Evolutionary conservation across 2,888 invertebrate genomes (phyloP), one percentile per base, ranked within the genome.

Genomic region (Pomacea canaliculata): DNA sequence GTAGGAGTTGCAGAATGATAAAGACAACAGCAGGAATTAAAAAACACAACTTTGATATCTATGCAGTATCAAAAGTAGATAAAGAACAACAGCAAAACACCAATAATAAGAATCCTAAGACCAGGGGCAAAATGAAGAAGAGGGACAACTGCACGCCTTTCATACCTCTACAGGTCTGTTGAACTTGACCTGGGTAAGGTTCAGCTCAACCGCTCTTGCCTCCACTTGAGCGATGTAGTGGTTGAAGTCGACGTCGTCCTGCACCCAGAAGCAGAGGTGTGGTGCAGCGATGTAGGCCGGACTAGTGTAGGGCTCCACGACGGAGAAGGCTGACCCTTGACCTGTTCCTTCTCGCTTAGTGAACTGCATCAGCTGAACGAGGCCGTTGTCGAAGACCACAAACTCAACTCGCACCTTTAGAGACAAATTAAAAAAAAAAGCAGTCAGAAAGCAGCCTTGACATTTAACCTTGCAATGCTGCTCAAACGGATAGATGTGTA

Each of bases 171-270:
- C 71, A 49, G 71, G 63, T 60, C 71, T 71, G 71, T 71, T 71
- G 49, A 48, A 37, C 51, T 63, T 71, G 71, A 65, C 65, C 65
- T 63, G 19, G 27, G 12, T 27, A 1, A 70, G 62, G n/a, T 70
- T 70, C n/a, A 65, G 63, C 12, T 62, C n/a, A 19, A 10, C 59
- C n/a, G 75, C 59, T 19, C 56, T 70, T 18, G 23, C 37, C 51
- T 75, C 75, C 48, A 75, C 48, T 48, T 75, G 68, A 16, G 62
- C n/a, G 48, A 75, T 63, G 66, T 70, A 75, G 70, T 70, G 70
- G 70, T 75, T 75, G 63, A 75, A 75, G 51, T 75, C 75, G 9
- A 75, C 70, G 65, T 75, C 75, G 48, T 75, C 75, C 63, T 75
- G 67, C 12, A 70, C 70, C 75, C 75, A 75, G 63, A 75, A 23